These are phyloP conservation scores for Astreopora myriophthalma DNA, from an alignment of 64 coral and sea anemone genomes.

Conservation along the genomic window DNA sequence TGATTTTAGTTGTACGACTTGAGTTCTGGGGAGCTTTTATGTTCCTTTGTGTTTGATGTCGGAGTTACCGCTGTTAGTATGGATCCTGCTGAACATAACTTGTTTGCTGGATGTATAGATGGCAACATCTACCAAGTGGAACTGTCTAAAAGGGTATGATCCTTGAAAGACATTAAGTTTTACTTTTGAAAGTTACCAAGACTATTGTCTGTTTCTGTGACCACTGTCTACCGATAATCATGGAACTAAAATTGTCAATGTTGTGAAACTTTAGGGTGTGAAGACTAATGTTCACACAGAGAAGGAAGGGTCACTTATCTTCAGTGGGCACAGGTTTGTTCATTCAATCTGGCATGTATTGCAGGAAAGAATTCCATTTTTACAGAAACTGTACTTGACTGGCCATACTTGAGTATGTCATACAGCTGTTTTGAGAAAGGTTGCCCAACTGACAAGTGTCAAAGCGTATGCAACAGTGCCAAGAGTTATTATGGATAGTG, in stretches of 20 bases:
- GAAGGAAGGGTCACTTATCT: conserved; percentile 50
- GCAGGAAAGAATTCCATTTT: neutral
- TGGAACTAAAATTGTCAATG: neutral
- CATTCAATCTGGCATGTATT: neutral
- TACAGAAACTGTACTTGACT: too few relatives aligned
- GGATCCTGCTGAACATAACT: conserved; percentile 85
- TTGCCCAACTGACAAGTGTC: too few relatives aligned
- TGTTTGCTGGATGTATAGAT: conserved; percentile 88
- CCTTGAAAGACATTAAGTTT: neutral
- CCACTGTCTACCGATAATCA: neutral
- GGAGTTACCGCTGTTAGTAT: conserved; percentile 81
- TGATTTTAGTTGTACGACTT: conserved; percentile 80
- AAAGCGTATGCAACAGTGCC: too few relatives aligned
- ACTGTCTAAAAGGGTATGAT: conserved; percentile 80
- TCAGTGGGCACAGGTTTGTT: conserved; percentile 64
- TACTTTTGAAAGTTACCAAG: neutral
- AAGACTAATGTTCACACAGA: conserved; percentile 49
- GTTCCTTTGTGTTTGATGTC: conserved; percentile 87
- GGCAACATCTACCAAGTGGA: conserved; percentile 82
- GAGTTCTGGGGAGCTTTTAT: conserved; percentile 88
- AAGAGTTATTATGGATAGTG: too few relatives aligned
- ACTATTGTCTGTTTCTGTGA: neutral
- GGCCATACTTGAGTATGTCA: too few relatives aligned
- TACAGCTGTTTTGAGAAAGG: too few relatives aligned
- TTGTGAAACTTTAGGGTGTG: conserved; percentile 20